Evolutionary conservation across 2,113 vertebrate genomes (phyloP).

Genomic region (Neodontobutis hainanensis): DNA sequence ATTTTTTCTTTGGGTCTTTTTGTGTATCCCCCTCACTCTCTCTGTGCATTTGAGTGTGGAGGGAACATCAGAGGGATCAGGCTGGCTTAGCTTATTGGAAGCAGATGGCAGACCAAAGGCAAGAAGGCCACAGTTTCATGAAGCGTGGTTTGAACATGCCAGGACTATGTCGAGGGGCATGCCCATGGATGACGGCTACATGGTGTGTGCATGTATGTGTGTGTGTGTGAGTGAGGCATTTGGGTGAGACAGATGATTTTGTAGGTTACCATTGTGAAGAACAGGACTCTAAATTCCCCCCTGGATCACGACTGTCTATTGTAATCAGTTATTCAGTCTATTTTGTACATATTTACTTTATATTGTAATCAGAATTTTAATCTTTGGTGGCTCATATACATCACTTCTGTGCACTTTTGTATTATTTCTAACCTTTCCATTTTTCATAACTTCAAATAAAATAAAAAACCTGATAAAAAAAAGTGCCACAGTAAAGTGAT

Average conservation of each 20-base stretch:
- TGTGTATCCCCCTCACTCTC: slow-evolving; percentile 34
- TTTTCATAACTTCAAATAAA: no score
- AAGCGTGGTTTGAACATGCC: slow-evolving; percentile 77
- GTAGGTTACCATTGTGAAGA: slow-evolving; percentile 65
- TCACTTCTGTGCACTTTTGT: no score
- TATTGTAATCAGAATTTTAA: no score
- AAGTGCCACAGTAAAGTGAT: slow-evolving; percentile 24
- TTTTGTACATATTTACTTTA: no score
- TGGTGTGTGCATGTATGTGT: slow-evolving; percentile 50
- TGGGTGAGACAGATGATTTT: slow-evolving; percentile 51
- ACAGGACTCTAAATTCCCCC: slow-evolving; percentile 50
- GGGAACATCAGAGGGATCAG: slow-evolving; percentile 77
- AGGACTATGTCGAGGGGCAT: slow-evolving; percentile 74
- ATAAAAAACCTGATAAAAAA: slow-evolving; percentile 37
- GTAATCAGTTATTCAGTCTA: no score
- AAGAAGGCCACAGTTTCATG: slow-evolving; percentile 80
- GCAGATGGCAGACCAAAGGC: slow-evolving; percentile 75
- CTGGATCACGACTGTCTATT: slow-evolving; percentile 14
- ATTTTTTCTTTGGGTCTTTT: slow-evolving; percentile 52
- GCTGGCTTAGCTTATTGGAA: slow-evolving; percentile 77
- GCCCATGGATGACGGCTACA: slow-evolving; percentile 69
- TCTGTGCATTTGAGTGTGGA: slow-evolving; percentile 64
- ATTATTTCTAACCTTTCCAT: no score
- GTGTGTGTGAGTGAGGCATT: slow-evolving; percentile 36
- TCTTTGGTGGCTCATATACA: no score